These are phyloP conservation scores for Cephus pulcher DNA, from an alignment of 2,888 invertebrate species.

Conservation along the genomic window DNA sequence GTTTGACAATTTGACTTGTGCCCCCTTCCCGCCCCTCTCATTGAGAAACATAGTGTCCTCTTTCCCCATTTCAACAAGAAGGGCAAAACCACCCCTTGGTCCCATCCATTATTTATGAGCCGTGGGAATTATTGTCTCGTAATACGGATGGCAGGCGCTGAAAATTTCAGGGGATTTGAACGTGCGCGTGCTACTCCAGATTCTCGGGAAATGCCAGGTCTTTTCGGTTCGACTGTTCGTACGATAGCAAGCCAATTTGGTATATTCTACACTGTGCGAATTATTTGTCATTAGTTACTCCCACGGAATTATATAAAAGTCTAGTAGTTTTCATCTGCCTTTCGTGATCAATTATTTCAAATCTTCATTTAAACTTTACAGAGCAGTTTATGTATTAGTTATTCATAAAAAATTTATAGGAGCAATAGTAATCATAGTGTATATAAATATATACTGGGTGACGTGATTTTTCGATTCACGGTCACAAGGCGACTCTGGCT, in stretches of 20 bases:
- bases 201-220: background rate
- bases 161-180: background rate
- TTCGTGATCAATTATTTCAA: background rate
- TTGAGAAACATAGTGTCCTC: conserved; percentile 28
- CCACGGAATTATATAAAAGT: background rate
- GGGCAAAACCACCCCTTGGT: conserved; percentile 2
- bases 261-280: background rate
- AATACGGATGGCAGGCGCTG: conserved; percentile 12
- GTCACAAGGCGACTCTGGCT: no score
- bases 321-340: background rate
- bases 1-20: conserved; percentile 5
- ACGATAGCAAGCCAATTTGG: background rate
- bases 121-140: conserved; percentile 22
- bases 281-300: background rate
- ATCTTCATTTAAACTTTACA: no score
- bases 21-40: conserved; percentile 7
- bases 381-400: no score
- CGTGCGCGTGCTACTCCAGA: background rate
- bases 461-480: no score
- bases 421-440: no score
- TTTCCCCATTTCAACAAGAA: conserved; percentile 9
- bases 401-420: no score
- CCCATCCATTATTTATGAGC: conserved; percentile 27
- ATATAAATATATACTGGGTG: no score
- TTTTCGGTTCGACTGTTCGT: background rate